Percentiles rank a stretch among this genome's conserved stretches.
phyloP scores from a whole-genome alignment of 2,113 vertebrate genomes.

The Phalacrocorax pelagicus region DNA sequence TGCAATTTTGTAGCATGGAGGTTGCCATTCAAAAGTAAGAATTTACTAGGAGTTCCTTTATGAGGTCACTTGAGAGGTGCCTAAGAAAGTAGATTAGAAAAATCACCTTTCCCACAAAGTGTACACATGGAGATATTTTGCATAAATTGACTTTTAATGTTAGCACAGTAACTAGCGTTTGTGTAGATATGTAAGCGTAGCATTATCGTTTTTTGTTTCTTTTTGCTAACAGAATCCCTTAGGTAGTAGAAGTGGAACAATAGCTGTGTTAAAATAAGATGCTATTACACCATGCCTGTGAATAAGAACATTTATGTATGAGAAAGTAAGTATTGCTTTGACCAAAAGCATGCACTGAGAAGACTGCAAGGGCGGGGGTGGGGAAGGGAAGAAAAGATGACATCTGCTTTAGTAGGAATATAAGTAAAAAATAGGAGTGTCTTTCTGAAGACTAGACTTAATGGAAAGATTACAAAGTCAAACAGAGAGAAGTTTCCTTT shows the following conservation, averaged over 20 bases:
- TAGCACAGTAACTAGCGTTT: neutral
- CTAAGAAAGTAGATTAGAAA: constrained; percentile 11
- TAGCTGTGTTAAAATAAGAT: constrained; percentile 17
- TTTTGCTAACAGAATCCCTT: constrained; percentile 4
- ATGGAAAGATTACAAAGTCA: constrained; percentile 48
- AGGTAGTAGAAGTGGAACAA: neutral
- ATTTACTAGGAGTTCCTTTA: constrained; percentile 34
- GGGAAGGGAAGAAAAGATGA: neutral
- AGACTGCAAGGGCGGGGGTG: neutral
- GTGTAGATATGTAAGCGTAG: neutral
- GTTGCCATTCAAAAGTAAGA: constrained; percentile 12
- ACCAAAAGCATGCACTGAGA: constrained; percentile 54
- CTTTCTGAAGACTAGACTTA: constrained; percentile 39
- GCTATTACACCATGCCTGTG: neutral
- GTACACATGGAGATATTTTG: constrained; percentile 10
- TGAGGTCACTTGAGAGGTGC: neutral
- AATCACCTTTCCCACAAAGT: constrained; percentile 21
- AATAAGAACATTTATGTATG: constrained; percentile 35
- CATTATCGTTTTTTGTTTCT: neutral
- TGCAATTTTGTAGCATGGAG: neutral
- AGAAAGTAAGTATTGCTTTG: constrained; percentile 34
- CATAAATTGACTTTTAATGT: constrained; percentile 30
- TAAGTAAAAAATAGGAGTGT: constrained; percentile 22
- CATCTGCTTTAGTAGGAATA: constrained; percentile 28
- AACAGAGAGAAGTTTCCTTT: constrained; percentile 43